Evolutionary conservation across 1,140 invertebrate species (phyloP), one percentile per base, ranked within the genome.

Genomic region (Planococcus citri): DNA sequence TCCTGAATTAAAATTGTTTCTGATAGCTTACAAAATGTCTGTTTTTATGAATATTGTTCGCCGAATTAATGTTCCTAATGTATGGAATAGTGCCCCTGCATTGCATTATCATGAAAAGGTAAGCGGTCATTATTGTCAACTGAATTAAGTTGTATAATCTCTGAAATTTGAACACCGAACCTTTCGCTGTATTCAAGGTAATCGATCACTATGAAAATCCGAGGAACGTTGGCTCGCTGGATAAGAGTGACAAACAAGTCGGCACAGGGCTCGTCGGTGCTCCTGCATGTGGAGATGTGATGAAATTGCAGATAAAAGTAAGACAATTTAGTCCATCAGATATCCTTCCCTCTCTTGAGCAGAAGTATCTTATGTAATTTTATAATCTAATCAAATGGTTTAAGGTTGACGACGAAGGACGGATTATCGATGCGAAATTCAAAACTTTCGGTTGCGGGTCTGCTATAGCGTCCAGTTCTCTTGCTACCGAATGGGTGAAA

Each of bases 401-500:
- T 51, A 6, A 69, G 68, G 68, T 76, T 69, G 95, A 99, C 78
- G 90, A 95, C 20, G 84, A 95, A 81, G 97, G 97, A 72, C 97
- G 96, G 78, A 99, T 99, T 68, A 82, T 97, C 77, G 97, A 99
- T 82, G 97, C 97, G 0, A 98, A 98, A 79, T 99, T 99, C 76
- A 99, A 99, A 80, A 99, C 97, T 14, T 99, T 99, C 84, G 97
- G 97, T 20, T 99, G 97, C 81, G 95, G 94, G 22, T 98, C 96
- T 60, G 97, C 97, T 3, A 99, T 99, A 77, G 97, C 97, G 24
- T 98, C 95, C 27, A 98, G 95, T 75, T 98, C 95, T 14, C 81
- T 99, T 72, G 97, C 96, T n/a, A 99, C 97, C 22, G 97, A 99
- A 83, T 98, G 96, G 97, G 91, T 99, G 0, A 99, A 98, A 79